Conservation (phyloP, 2,888 invertebrate genomes). For the Chydorus sphaericus region DNA sequence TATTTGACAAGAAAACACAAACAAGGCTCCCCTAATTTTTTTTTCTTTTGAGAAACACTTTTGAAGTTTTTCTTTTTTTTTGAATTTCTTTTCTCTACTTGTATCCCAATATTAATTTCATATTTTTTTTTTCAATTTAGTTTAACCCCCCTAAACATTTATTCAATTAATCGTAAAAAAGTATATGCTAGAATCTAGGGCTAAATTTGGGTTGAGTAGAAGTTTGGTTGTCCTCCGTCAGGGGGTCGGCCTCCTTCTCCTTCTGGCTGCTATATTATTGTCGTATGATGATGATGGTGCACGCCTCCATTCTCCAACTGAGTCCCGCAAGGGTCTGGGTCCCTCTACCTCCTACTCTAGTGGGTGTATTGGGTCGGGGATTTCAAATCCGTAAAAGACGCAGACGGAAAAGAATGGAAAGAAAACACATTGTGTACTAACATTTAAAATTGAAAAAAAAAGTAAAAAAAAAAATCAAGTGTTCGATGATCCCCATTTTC, state of each 20-base stretch:
- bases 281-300: not conserved
- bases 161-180: not conserved
- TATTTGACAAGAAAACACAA: not conserved
- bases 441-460: no score
- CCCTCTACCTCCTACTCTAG: slow-evolving; percentile 4
- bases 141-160: not conserved
- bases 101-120: not conserved
- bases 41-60: not conserved
- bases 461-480: no score
- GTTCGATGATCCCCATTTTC: no score
- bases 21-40: not conserved
- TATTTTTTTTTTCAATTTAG: not conserved
- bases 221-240: not conserved
- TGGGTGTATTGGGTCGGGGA: slow-evolving; percentile 18
- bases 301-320: not conserved
- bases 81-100: not conserved
- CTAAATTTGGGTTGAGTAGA: not conserved
- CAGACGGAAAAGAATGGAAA: slow-evolving; percentile 17
- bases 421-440: not conserved
- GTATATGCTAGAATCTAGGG: not conserved
- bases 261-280: slow-evolving; percentile 1
- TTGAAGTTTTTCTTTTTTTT: not conserved
- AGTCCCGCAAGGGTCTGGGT: not conserved
- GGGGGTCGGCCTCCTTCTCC: no score
- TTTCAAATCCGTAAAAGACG: slow-evolving; percentile 19